These are phyloP conservation scores for Notodonta dromedarius DNA, from an alignment of 2,888 invertebrate species.

Conservation along the genomic window DNA sequence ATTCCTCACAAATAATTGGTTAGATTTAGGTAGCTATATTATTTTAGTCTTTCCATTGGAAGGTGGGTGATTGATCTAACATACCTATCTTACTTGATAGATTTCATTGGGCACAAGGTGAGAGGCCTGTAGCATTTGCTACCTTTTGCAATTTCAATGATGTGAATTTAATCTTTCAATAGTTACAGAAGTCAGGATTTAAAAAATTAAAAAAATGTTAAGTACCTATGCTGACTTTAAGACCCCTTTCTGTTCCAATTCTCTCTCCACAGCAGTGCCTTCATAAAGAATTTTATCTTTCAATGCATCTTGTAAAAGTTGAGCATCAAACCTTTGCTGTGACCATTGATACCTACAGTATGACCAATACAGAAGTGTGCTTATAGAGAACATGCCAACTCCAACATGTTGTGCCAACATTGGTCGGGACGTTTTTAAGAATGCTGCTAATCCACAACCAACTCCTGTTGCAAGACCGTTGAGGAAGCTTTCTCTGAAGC, in stretches of 20 bases:
- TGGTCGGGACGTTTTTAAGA: conserved; percentile 89
- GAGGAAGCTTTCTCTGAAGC: conserved; percentile 90
- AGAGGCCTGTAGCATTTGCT: no score
- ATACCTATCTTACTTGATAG: no score
- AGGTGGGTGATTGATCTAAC: no score
- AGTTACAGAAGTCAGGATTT: no score
- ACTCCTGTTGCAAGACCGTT: conserved; percentile 90
- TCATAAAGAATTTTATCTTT: conserved; percentile 85
- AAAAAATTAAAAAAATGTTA: background rate
- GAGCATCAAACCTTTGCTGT: conserved; percentile 86
- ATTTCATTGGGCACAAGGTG: no score
- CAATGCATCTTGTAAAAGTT: conserved; percentile 85
- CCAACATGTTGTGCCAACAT: conserved; percentile 86
- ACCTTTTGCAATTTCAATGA: no score
- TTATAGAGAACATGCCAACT: conserved; percentile 86
- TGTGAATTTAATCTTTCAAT: no score
- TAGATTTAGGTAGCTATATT: no score
- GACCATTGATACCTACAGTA: conserved; percentile 89
- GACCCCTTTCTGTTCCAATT: conserved; percentile 71
- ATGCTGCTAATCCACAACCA: conserved; percentile 86
- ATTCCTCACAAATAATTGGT: no score
- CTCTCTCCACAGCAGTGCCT: conserved; percentile 84
- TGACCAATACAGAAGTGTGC: conserved; percentile 88
- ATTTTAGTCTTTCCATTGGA: no score
- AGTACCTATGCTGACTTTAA: conserved; percentile 62